A percentile compares a stretch with the other conserved stretches of the same genome.
These are phyloP conservation scores for human (Homo sapiens) DNA, from an alignment of 2,113 vertebrate species.

Conservation along the genomic window DNA sequence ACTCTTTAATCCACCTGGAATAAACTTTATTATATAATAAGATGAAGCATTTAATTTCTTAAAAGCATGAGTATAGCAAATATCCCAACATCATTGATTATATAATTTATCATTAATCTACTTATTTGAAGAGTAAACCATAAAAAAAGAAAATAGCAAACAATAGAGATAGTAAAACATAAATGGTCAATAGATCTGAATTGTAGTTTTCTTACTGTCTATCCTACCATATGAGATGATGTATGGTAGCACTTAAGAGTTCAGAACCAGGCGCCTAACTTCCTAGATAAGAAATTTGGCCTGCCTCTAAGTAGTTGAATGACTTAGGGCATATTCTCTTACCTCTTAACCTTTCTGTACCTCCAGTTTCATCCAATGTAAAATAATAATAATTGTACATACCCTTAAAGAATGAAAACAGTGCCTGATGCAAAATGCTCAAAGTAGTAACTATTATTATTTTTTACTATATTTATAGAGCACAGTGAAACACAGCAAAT, in stretches of 20 bases:
- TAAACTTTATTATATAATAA: background rate
- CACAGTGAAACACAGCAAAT: background rate
- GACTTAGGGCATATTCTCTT: background rate
- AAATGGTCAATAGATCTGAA: background rate
- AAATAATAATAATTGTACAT: background rate
- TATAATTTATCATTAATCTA: background rate
- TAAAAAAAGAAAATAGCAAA: constrained; percentile 23
- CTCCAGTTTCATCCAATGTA: background rate
- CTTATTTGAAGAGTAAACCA: background rate
- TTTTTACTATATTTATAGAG: background rate
- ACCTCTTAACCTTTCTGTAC: background rate
- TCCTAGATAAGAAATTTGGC: background rate
- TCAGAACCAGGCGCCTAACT: background rate
- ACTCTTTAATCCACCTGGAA: background rate
- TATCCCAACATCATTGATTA: background rate
- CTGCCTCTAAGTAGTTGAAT: background rate
- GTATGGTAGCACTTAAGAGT: background rate
- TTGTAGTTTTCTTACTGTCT: background rate
- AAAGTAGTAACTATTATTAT: background rate
- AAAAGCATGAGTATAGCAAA: background rate
- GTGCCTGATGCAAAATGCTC: background rate
- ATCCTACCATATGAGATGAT: background rate
- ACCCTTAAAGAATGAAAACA: background rate
- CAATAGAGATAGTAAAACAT: background rate
- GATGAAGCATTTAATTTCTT: background rate